Base-by-base conservation (phyloP, 2,113 vertebrate species). In the Tichodroma muraria region DNA sequence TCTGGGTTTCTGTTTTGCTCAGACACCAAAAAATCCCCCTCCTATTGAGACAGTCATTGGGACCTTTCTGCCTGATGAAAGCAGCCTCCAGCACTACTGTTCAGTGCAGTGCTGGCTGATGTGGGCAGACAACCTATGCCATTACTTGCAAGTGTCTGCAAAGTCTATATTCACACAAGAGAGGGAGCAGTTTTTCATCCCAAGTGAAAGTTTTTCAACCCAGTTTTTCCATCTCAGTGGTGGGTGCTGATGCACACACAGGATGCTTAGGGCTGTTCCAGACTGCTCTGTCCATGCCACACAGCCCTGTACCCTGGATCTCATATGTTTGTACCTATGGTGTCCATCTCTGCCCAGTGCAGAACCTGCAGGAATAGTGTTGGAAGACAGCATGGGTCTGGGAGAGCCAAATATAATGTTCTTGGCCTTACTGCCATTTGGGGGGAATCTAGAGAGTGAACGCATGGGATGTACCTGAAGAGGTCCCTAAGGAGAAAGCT, bases 401-500 rank as follows among this genome's bases (percentile, higher is more conserved):
- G 30, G 12, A 22, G n/a, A 89, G 30, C 9, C 42, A 73, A 25
- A 71, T 28, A 6, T 0, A 25, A 28, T n/a, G 53, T 42, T 78
- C 28, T 40, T 61, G 42, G 38, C 25, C 23, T 57, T 72, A 18
- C 0, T 91, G 56, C 35, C 22, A 7, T 53, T 38, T 60, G 47
- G 9, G 30, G 31, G 37, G 5, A 75, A 71, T 76, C 30, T n/a
- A 0, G 0, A 42, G 52, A 63, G n/a, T 38, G 35, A 73, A 47
- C 65, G 59, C 23, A 21, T 40, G 21, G 11, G 20, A 49, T 73
- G 18, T 42, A 35, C 49, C 31, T 79, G 35, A 45, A 40, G 22
- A 49, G 31, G 42, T 76, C 24, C 27, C 8, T 18, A 53, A 6
- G 33, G n/a, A 88, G 37, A 85, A 42, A 54, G 19, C 20, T 76